Percentiles rank a stretch among this genome's conserved stretches.
These are phyloP conservation scores for Mya arenaria DNA, from an alignment of 1,140 invertebrate species.

Conservation along the genomic window DNA sequence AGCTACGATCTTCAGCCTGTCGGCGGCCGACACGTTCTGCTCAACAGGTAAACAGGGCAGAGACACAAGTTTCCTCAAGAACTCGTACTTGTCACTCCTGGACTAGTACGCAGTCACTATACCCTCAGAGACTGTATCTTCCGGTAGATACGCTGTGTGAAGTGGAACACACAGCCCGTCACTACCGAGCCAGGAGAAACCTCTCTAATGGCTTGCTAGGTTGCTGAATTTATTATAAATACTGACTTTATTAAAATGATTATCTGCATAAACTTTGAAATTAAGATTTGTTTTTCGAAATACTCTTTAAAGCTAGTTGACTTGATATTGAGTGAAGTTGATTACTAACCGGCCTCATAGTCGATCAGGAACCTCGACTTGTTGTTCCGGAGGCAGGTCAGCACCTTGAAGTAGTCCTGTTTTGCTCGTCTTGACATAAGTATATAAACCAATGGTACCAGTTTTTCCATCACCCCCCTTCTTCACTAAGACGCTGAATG, in stretches of 20 bases:
- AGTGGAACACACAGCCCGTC: constrained; percentile 35
- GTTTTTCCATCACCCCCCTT: background rate
- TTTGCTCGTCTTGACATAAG: background rate
- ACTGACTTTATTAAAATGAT: no score
- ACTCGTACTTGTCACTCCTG: background rate
- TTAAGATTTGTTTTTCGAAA: no score
- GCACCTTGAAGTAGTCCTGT: background rate
- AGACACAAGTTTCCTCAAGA: constrained; percentile 9
- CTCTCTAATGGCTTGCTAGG: constrained; percentile 20
- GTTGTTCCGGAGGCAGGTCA: no score
- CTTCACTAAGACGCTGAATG: background rate
- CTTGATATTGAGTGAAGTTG: no score
- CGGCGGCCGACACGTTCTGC: background rate
- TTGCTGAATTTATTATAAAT: no score
- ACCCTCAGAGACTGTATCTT: background rate
- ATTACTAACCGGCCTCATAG: no score
- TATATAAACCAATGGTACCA: background rate
- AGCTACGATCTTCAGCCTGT: background rate
- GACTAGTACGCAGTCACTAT: background rate
- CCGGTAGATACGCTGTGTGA: background rate
- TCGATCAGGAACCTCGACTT: no score
- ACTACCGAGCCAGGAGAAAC: background rate
- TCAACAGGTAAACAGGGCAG: constrained; percentile 11
- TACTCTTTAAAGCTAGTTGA: no score
- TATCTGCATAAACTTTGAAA: no score